Evolutionary conservation across 2,888 invertebrate genomes (phyloP), one percentile per base, ranked within the genome.

Genomic region (Crematogaster levior): DNA sequence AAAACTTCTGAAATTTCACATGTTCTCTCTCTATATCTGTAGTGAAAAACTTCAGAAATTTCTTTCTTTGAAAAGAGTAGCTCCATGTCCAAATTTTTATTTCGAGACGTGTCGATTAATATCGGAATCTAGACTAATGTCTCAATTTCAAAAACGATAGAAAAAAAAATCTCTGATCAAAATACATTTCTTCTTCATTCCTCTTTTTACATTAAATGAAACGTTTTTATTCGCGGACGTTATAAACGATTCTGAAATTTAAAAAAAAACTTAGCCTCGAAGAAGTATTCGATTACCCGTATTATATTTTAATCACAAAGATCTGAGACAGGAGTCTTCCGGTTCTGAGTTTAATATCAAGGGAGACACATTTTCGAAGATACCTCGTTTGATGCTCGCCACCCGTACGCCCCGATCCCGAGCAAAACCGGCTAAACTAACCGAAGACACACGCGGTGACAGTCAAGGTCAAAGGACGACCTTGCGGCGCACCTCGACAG

Each of bases 401-500:
- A 43, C 24, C 2, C 27, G 30, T 43, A 4, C 30, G 5, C 43
- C 30, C 27, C 43, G 18, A 24, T 0, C 12, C 18, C 46, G 58
- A 46, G 24, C 70, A 79, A 56, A 79, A 24, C 34, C 77, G 34
- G 6, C 77, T 79, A 79, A 79, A 70, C 77, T 84, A 82, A 88
- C 73, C 75, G 37, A 63, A 85, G 85, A 34, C 65, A 75, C 51
- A 40, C 51, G 40, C 84, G 87, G 74, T 82, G 84, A 77, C 77
- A 91, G 89, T 79, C 86, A 88, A 81, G 89, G 86, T 63, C 90
- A 79, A 48, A 88, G 87, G 51, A 63, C 85, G 37, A 75, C 84
- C 24, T 75, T 91, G 24, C 89, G 93, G 48, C 90, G 92, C 60
- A 93, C 93, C 5, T 92, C 92, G 53, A 93, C 92, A 21, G 93